phyloP scores from a whole-genome alignment of 2,888 invertebrate species.

The Stramonita haemastoma region DNA sequence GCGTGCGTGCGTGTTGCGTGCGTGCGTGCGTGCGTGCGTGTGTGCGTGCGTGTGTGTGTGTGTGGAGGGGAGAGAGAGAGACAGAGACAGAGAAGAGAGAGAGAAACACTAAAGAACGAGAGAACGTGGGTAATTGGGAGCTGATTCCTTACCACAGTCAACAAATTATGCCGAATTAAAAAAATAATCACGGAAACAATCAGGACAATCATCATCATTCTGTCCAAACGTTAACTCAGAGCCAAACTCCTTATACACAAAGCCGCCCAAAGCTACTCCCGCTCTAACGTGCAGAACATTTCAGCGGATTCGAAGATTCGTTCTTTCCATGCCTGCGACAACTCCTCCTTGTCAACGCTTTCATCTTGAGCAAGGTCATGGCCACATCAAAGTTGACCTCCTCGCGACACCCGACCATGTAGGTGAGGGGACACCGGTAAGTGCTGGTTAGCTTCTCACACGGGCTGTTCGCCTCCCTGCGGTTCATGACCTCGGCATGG shows the following conservation, averaged over 20 bases:
- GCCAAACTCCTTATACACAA: too few species aligned
- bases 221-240: too few species aligned
- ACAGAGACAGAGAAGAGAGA: not conserved
- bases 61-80: not conserved
- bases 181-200: too few species aligned
- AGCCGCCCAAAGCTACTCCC: too few species aligned
- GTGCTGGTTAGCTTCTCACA: too few species aligned
- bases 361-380: not conserved
- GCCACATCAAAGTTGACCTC: not conserved
- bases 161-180: too few species aligned
- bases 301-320: too few species aligned
- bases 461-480: not conserved
- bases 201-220: too few species aligned
- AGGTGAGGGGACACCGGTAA: not conserved
- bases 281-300: too few species aligned
- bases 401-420: not conserved
- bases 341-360: not conserved
- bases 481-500: not conserved
- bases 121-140: not conserved
- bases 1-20: not conserved
- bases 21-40: not conserved
- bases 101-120: not conserved
- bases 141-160: not conserved
- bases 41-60: not conserved
- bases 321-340: not conserved